Conservation (phyloP, 2,888 invertebrate species). For the Tetranychus piercei region DNA sequence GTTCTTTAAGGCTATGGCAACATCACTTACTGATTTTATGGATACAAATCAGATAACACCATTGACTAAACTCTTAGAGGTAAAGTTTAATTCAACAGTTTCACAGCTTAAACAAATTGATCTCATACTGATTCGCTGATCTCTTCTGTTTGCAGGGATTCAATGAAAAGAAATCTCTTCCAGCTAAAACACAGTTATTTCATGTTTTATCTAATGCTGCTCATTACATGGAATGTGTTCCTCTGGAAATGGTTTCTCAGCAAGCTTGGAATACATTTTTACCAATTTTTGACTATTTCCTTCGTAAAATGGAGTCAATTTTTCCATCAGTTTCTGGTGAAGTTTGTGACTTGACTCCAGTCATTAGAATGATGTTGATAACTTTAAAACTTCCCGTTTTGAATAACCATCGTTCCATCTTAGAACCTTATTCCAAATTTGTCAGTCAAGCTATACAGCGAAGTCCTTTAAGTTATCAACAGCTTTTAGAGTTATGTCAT, state of each 20-base stretch:
- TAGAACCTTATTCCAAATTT: constrained; percentile 90
- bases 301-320: constrained; percentile 47
- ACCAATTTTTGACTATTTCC: constrained; percentile 64
- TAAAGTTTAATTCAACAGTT: constrained; percentile 30
- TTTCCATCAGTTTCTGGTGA: constrained; percentile 36
- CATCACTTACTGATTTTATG: constrained; percentile 81
- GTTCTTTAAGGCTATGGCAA: constrained; percentile 83
- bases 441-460: constrained; percentile 79
- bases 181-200: constrained; percentile 46
- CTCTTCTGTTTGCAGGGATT: constrained; percentile 39
- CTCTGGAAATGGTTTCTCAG: constrained; percentile 38
- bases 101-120: constrained; percentile 11
- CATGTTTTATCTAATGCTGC: constrained; percentile 74
- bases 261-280: constrained; percentile 56
- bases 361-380: constrained; percentile 56
- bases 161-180: constrained; percentile 55
- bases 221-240: constrained; percentile 75
- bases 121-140: neutral
- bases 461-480: constrained; percentile 48
- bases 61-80: constrained; percentile 70
- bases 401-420: constrained; percentile 57
- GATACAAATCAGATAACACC: constrained; percentile 88
- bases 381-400: constrained; percentile 67
- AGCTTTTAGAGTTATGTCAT: constrained; percentile 66
- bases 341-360: constrained; percentile 44